Conservation (phyloP, 1,140 invertebrate species). For the Drosophila novamexicana region DNA sequence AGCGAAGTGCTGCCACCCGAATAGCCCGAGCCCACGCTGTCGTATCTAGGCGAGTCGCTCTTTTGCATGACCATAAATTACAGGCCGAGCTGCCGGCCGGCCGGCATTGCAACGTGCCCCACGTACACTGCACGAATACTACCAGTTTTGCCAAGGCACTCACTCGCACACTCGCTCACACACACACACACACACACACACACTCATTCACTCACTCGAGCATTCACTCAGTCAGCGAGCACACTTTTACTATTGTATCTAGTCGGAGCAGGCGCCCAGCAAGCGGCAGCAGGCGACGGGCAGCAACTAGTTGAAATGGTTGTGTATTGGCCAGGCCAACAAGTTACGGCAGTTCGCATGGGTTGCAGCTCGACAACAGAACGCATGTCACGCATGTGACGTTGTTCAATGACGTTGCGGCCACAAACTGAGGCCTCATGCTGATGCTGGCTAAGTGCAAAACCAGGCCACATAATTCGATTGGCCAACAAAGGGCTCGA, state of each 20-base stretch:
- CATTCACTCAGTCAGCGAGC: slow-evolving; percentile 50
- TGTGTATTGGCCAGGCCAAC: slow-evolving; percentile 59
- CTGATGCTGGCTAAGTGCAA: not conserved
- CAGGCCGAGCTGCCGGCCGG: slow-evolving; percentile 66
- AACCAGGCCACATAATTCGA: slow-evolving; percentile 54
- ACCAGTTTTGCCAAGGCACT: slow-evolving; percentile 44
- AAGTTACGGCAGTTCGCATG: slow-evolving; percentile 31
- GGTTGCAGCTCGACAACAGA: slow-evolving; percentile 54
- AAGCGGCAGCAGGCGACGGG: slow-evolving; percentile 47
- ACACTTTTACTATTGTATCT: slow-evolving; percentile 84
- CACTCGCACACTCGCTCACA: slow-evolving; percentile 13
- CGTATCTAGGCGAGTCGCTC: slow-evolving; percentile 57
- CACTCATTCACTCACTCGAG: slow-evolving; percentile 7
- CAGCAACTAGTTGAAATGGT: slow-evolving; percentile 18
- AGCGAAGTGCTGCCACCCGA: slow-evolving; percentile 58
- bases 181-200: slow-evolving; percentile 19
- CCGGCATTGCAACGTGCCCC: slow-evolving; percentile 54
- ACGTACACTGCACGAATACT: slow-evolving; percentile 24
- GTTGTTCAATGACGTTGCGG: slow-evolving; percentile 30
- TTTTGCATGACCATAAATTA: slow-evolving; percentile 67
- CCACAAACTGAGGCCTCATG: not conserved
- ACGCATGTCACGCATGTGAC: slow-evolving; percentile 34
- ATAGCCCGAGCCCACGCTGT: slow-evolving; percentile 44
- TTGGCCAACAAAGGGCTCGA: slow-evolving; percentile 39
- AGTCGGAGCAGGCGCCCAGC: slow-evolving; percentile 81